Evolutionary conservation across 2,888 invertebrate species (phyloP).

Genomic region (Boloria selene): DNA sequence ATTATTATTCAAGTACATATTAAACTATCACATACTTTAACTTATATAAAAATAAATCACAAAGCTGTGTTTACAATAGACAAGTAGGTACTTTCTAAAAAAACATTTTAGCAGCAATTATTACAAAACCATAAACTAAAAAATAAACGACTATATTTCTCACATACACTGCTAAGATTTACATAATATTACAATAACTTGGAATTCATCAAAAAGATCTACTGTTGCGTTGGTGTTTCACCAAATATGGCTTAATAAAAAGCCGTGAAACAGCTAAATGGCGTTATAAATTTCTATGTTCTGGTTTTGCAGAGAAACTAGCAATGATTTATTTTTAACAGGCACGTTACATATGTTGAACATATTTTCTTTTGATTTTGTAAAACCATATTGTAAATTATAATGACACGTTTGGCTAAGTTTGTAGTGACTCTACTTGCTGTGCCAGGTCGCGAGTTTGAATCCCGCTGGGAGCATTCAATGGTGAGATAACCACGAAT

Average conservation of each 20-base stretch:
- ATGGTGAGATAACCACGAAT: too few species aligned
- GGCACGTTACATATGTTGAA: not conserved
- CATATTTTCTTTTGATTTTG: not conserved
- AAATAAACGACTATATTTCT: not conserved
- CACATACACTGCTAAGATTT: not conserved
- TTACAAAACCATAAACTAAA: not conserved
- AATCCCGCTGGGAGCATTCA: too few species aligned
- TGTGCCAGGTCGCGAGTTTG: too few species aligned
- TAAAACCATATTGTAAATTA: not conserved
- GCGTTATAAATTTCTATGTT: conserved; percentile 9
- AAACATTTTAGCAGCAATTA: not conserved
- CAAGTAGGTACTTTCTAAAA: too few species aligned
- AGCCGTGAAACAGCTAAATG: conserved; percentile 2
- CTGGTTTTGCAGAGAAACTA: conserved; percentile 12
- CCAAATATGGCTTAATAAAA: conserved; percentile 23
- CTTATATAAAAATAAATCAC: too few species aligned
- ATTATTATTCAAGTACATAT: too few species aligned
- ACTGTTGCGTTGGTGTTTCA: conserved; percentile 17
- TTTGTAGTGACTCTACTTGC: too few species aligned
- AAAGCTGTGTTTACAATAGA: too few species aligned
- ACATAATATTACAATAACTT: conserved; percentile 13
- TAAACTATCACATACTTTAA: too few species aligned
- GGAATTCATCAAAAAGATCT: conserved; percentile 14
- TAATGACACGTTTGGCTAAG: too few species aligned
- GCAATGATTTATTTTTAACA: conserved; percentile 11